Evolutionary conservation across 2,888 invertebrate genomes (phyloP), one percentile per base, ranked within the genome.

Genomic region (Marronus borbonicus): DNA sequence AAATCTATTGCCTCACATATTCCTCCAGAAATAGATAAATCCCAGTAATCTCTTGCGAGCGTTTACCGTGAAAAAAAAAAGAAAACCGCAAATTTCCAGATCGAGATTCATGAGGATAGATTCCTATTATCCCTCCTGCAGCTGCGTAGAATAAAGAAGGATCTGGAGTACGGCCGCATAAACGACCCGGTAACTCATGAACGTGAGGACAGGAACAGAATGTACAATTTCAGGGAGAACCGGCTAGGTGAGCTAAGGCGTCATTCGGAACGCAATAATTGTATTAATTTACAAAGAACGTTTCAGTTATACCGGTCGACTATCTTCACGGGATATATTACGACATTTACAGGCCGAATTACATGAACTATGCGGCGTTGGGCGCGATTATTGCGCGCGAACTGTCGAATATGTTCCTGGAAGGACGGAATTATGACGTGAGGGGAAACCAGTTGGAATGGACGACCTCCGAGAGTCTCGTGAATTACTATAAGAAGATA

Each of bases 381-480:
- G 88, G 88, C 14, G 83, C 86, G 8, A 80, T 85, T 78, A 81
- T 88, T 68, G 88, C 86, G 36, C 85, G 86, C 80, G 85, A 88
- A 84, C 83, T 88, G 74, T 86, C 87, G 78, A 87, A 87, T 79
- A 85, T 87, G 78, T 85, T 87, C 78, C 84, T 87, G 74, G 84
- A 86, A 78, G 96, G 97, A 76, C 92, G 96, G 72, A 95, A 96
- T 89, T 97, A 95, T 85, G 95, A 97, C 88, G 93, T 94, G 79
- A 91, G 95, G 80, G 97, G 97, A 8, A 97, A 97, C 87, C 89
- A 97, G 77, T 92, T 94, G 8, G 96, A 97, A 85, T 98, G 97
- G 97, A 98, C 97, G 97, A 93, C 94, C 80, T 90, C 94, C 66
- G 90, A 91, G 80, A 97, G 97, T 5, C 94, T 96, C 83, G 91